Percentiles rank a stretch among this genome's conserved stretches.
Conservation (phyloP, 2,113 vertebrate genomes). For the Glareola pratincola region DNA sequence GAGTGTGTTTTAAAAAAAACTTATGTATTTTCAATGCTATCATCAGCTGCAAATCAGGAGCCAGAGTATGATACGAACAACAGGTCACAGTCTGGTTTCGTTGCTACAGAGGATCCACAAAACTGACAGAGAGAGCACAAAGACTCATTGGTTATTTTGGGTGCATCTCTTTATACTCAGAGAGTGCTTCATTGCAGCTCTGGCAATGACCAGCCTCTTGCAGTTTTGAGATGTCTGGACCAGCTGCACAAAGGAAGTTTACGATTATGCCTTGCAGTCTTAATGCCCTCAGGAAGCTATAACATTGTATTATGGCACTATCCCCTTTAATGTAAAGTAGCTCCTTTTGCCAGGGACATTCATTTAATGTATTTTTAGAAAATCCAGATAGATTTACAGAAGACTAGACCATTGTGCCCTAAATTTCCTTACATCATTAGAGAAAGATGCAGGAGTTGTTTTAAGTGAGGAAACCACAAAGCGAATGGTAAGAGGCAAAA, state of each 20-base stretch:
- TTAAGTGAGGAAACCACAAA: conserved; percentile 4
- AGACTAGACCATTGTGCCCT: neutral
- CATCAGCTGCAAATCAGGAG: neutral
- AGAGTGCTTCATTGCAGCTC: neutral
- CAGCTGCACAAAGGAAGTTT: neutral
- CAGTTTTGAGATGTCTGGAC: neutral
- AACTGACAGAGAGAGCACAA: neutral
- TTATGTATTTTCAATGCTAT: neutral
- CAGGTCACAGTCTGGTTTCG: neutral
- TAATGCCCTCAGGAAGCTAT: neutral
- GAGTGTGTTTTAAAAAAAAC: neutral
- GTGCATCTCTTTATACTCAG: neutral
- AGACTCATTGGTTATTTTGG: neutral
- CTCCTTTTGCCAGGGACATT: neutral
- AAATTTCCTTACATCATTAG: neutral
- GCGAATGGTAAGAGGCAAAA: neutral
- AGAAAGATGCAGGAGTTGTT: neutral
- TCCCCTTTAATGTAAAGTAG: neutral
- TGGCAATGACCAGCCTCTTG: neutral
- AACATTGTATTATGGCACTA: neutral
- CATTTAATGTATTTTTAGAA: conserved; percentile 32
- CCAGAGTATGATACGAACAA: neutral
- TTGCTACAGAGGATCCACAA: neutral
- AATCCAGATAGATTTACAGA: neutral
- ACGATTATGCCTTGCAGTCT: neutral